These are phyloP conservation scores for Mythimna ferrago DNA, from an alignment of 2,888 invertebrate species.

Conservation along the genomic window DNA sequence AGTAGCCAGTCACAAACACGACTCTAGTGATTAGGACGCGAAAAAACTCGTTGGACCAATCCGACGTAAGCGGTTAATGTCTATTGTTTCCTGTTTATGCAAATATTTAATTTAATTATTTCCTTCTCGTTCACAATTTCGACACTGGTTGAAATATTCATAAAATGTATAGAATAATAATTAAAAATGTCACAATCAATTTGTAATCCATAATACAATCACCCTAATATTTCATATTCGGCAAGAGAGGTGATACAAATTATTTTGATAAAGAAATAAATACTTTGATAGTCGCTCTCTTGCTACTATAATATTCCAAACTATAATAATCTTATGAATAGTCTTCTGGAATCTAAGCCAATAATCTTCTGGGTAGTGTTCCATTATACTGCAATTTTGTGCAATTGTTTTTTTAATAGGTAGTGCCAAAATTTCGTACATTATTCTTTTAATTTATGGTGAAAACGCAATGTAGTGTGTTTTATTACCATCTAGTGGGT, in stretches of 20 bases:
- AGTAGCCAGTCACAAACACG: too few relatives aligned
- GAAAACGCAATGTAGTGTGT: background rate
- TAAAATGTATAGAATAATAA: constrained; percentile 16
- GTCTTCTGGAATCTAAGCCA: constrained; percentile 7
- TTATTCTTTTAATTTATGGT: constrained; percentile 8
- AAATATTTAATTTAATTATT: background rate
- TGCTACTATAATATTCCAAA: constrained; percentile 58
- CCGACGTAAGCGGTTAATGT: background rate
- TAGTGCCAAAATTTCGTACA: constrained; percentile 75
- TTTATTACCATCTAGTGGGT: background rate
- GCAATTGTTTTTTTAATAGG: constrained; percentile 48
- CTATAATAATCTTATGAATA: constrained; percentile 29
- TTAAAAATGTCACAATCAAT: constrained; percentile 13
- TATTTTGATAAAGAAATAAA: constrained; percentile 78
- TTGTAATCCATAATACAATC: constrained; percentile 24
- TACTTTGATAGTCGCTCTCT: constrained; percentile 78
- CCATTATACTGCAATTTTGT: constrained; percentile 19
- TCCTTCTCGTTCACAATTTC: constrained; percentile 14
- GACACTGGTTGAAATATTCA: background rate
- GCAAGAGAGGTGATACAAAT: constrained; percentile 78
- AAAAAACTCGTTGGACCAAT: too few relatives aligned
- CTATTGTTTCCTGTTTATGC: background rate
- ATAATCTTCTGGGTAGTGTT: constrained; percentile 17
- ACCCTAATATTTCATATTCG: constrained; percentile 28
- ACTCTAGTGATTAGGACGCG: too few relatives aligned